Base-by-base conservation (phyloP, 2,113 vertebrate genomes). In the Lampris megalopsis region DNA sequence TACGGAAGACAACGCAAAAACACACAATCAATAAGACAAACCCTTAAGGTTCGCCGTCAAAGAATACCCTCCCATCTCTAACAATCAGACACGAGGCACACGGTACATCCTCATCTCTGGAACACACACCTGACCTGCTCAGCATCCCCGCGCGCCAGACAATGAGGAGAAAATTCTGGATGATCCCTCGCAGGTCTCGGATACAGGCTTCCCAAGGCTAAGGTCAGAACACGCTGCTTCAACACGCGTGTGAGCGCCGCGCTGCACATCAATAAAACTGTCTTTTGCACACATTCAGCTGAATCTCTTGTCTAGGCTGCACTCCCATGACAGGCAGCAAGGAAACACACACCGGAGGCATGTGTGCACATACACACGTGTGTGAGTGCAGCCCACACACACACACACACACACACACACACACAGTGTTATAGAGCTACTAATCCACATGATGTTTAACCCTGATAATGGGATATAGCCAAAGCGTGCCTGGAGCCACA, bases 201-300 rank as follows among this genome's bases (percentile, higher is more conserved):
- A 41, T 37, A 61, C 40, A 7, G 75, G 60, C 48, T 76, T 68
- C 43, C 52, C 9, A 10, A 69, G 38, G 10, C 40, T 35, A 75
- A 77, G 86, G 79, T 62, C 73, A 75, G 68, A 0, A 49, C 70
- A 72, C 2, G 11, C 60, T 66, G 63, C 36, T 58, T 58, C 2
- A 43, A 75, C 49, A 37, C 37, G 37, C 70, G 2, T 79, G 74
- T 50, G 52, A 68, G 59, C 67, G 67, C 52, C n/a, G 41, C 38
- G 36, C 54, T 48, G 56, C 59, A 75, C 59, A 24, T 85, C 84
- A 71, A 85, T 81, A 79, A 77, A 84, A 68, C 2, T 11, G 38
- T 71, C 36, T 61, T 69, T 76, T 66, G 66, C 71, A 63, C 88
- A 63, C 64, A 79, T 81, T 74, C 60, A 80, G 75, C 80, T 71